Evolutionary conservation across 2,888 invertebrate genomes (phyloP), one percentile per base, ranked within the genome.

Genomic region (Chymomyza fuscimana): DNA sequence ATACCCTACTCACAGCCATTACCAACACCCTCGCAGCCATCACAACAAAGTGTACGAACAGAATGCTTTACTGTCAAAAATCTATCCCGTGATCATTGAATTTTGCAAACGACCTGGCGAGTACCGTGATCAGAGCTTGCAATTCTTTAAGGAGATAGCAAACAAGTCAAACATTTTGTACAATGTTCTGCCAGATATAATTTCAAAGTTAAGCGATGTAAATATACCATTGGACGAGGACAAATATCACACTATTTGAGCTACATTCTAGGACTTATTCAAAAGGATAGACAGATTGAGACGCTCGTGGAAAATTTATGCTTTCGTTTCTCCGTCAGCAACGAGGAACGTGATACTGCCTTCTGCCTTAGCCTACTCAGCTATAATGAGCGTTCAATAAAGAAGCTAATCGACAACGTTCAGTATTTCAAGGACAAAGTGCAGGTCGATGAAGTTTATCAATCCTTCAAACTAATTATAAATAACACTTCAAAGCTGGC

Each of bases 111-210:
- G 94, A 87, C 95, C 95, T 0, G 93, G 93, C 51, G 93, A 93
- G 77, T 95, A 94, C 86, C 91, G 92, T 5, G 93, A 95, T 80
- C 92, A 93, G 36, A 88, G 93, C 56, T 83, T 96, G 78, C 93
- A 95, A 63, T 97, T 99, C 93, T 98, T 99, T 92, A 94, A 93
- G 76, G 96, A 97, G 87, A 93, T 99, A 25, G 94, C 97, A 2
- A 95, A 95, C 84, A 98, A 98, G 92, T 96, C 96, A 46, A 97
- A 97, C 90, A 95, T 97, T n/a, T 93, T 99, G n/a, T 98, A 98
- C 89, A 99, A 98, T 89, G 95, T 97, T 0, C 93, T 99, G 92
- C 98, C 99, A 0, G 99, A 99, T 89, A 97, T 99, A 76, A 96
- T 99, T 84, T 97, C 97, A 3, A 94, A 97, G 69, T 93, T 99